phyloP scores from a whole-genome alignment of 2,113 vertebrate species.

The Acanthochromis polyacanthus region DNA sequence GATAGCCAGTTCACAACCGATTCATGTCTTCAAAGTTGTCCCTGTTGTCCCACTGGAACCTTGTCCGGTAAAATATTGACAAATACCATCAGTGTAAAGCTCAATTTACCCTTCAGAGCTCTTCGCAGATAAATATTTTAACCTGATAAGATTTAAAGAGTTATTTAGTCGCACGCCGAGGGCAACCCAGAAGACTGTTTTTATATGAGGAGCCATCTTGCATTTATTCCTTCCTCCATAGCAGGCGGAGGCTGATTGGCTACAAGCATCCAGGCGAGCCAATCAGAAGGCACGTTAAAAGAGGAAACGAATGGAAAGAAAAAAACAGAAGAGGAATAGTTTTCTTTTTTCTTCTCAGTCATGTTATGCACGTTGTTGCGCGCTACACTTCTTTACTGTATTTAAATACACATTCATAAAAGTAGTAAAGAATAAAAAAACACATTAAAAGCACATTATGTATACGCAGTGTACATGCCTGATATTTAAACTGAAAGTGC shows the following conservation, averaged over 20 bases:
- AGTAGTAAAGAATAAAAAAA: not conserved
- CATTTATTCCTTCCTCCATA: slow-evolving; percentile 97
- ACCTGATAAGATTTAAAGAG: slow-evolving; percentile 83
- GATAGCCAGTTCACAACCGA: slow-evolving; percentile 56
- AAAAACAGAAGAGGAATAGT: slow-evolving; percentile 32
- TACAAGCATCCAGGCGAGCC: slow-evolving; percentile 78
- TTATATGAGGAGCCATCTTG: slow-evolving; percentile 99
- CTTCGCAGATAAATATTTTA: slow-evolving; percentile 80
- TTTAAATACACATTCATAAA: not conserved
- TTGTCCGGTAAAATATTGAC: slow-evolving; percentile 38
- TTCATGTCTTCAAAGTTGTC: slow-evolving; percentile 78
- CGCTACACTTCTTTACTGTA: not conserved
- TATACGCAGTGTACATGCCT: no score
- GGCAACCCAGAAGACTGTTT: slow-evolving; percentile 91
- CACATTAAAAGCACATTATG: not conserved
- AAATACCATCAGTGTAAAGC: slow-evolving; percentile 49
- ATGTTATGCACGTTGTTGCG: not conserved
- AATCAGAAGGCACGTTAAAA: slow-evolving; percentile 82
- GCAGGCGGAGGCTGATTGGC: slow-evolving; percentile 91
- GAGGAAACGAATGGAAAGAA: slow-evolving; percentile 44
- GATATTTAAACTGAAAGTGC: no score
- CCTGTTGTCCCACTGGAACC: slow-evolving; percentile 56
- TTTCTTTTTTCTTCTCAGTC: not conserved
- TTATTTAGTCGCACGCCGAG: slow-evolving; percentile 88
- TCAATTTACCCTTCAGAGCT: slow-evolving; percentile 78